Conservation (phyloP, 2,113 vertebrate species). For the Antechinus flavipes region DNA sequence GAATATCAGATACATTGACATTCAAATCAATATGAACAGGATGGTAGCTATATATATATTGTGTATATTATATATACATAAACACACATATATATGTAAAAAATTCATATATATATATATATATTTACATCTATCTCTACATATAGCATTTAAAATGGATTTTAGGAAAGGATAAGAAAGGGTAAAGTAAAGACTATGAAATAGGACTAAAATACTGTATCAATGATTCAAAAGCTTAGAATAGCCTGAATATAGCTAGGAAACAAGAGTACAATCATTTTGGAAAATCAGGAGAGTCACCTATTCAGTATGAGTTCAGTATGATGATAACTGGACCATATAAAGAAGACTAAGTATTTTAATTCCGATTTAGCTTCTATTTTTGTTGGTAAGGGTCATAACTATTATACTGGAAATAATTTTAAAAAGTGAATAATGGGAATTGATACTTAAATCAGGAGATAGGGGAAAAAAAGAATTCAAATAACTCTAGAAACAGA, state of each 20-base stretch:
- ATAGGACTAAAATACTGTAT: background rate
- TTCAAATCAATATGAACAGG: too few species aligned
- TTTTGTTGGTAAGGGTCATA: background rate
- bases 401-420: background rate
- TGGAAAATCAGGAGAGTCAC: background rate
- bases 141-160: background rate
- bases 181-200: background rate
- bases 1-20: too few species aligned
- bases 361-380: background rate
- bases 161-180: background rate
- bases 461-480: background rate
- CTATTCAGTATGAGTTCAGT: background rate
- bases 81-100: too few species aligned
- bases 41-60: too few species aligned
- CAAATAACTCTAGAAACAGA: background rate
- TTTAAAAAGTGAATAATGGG: background rate
- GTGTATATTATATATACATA: too few species aligned
- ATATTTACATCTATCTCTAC: background rate
- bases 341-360: background rate
- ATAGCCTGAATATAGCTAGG: background rate
- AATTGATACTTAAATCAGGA: background rate
- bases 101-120: too few species aligned
- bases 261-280: background rate
- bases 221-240: background rate
- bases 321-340: background rate